Evolutionary conservation across 2,888 invertebrate species (phyloP).

Genomic region (Lasioglossum calceatum): DNA sequence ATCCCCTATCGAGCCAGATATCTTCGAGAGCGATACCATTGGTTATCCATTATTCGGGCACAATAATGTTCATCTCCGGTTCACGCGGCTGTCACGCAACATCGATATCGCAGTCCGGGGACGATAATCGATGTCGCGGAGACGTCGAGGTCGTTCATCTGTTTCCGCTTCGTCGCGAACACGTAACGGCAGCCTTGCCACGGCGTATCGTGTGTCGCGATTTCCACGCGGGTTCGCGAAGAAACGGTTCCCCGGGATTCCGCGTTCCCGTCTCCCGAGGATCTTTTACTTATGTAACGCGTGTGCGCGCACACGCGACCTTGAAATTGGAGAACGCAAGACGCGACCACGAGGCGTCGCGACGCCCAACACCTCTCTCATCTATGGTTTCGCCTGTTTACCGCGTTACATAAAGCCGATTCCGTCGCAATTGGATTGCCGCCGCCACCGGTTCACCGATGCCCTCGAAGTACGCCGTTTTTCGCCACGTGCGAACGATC

Average conservation of each 20-base stretch:
- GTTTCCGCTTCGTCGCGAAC: constrained; percentile 24
- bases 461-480: constrained; percentile 14
- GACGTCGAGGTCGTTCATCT: constrained; percentile 6
- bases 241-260: constrained; percentile 27
- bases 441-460: constrained; percentile 3
- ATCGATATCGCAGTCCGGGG: constrained; percentile 2
- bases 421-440: constrained; percentile 50
- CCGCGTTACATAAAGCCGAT: constrained; percentile 58
- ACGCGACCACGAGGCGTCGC: neutral
- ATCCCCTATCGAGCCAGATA: neutral
- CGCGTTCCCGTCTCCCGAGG: constrained; percentile 22
- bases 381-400: constrained; percentile 54
- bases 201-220: constrained; percentile 19
- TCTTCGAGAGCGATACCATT: neutral
- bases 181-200: constrained; percentile 14
- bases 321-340: constrained; percentile 54
- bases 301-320: constrained; percentile 4
- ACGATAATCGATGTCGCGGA: neutral
- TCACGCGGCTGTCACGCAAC: neutral
- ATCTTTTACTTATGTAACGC: constrained; percentile 39
- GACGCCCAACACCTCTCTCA: constrained; percentile 24
- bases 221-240: constrained; percentile 3
- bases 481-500: neutral
- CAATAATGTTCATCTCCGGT: neutral
- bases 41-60: neutral